Conservation (phyloP, 1,140 invertebrate species). For the Frieseomelitta varia region DNA sequence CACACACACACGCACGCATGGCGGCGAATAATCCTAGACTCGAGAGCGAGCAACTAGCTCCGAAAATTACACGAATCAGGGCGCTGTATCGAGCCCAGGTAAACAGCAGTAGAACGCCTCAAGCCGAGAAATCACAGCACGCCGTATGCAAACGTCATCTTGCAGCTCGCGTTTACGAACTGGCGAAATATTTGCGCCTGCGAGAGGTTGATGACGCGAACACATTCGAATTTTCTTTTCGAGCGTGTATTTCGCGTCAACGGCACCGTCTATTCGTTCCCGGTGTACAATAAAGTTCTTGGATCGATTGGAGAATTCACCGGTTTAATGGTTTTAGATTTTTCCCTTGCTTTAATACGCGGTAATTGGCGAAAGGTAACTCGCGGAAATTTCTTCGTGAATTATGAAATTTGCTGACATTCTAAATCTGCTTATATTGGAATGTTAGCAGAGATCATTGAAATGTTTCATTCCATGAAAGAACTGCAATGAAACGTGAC, state of each 20-base stretch:
- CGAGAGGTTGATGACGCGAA: slow-evolving; percentile 1
- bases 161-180: slow-evolving; percentile 1
- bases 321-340: background rate
- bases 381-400: no score
- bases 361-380: no score
- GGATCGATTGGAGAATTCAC: fast-evolving
- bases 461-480: no score
- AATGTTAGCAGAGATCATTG: no score
- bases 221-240: slow-evolving; percentile 2
- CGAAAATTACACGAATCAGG: background rate
- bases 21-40: background rate
- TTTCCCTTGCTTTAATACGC: no score
- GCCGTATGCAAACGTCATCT: background rate
- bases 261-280: background rate
- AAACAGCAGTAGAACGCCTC: background rate
- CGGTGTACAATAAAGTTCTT: background rate
- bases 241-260: no score
- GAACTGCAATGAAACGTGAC: no score
- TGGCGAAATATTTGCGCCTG: background rate
- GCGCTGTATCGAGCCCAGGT: background rate
- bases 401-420: no score
- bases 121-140: background rate
- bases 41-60: background rate
- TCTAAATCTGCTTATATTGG: no score
- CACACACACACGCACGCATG: background rate